These are phyloP conservation scores for Pandemis heparana DNA, from an alignment of 2,888 invertebrate species.

Conservation along the genomic window DNA sequence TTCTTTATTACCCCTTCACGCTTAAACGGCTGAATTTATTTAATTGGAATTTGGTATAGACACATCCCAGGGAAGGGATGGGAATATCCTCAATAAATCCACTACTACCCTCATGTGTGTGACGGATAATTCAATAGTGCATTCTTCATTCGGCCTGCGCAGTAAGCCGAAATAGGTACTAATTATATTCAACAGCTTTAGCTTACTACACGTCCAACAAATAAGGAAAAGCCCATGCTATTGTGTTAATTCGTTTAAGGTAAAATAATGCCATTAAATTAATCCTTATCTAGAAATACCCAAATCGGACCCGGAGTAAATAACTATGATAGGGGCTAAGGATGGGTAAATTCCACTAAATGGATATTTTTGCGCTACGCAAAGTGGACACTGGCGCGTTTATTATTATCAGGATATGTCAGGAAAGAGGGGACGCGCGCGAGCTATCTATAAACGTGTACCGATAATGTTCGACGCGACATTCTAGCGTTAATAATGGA, in stretches of 20 bases:
- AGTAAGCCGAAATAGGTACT: constrained; percentile 33
- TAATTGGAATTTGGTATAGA: too few relatives aligned
- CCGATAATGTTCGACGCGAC: constrained; percentile 58
- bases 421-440: constrained; percentile 52
- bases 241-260: constrained; percentile 48
- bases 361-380: constrained; percentile 39
- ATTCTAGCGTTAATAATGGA: constrained; percentile 61
- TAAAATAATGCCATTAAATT: constrained; percentile 48
- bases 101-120: neutral
- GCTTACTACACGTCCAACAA: constrained; percentile 40
- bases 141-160: constrained; percentile 37
- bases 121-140: neutral
- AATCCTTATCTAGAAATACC: constrained; percentile 47
- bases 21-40: too few relatives aligned
- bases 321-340: neutral
- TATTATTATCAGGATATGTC: constrained; percentile 50
- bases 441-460: constrained; percentile 60
- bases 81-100: neutral
- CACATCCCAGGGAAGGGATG: too few relatives aligned
- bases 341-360: constrained; percentile 46
- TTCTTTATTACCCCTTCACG: too few relatives aligned
- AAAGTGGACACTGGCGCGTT: constrained; percentile 41
- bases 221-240: constrained; percentile 47
- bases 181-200: constrained; percentile 31
- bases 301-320: neutral